Evolutionary conservation across 2,888 invertebrate species (phyloP).

Genomic region (Drosophila paracracens): DNA sequence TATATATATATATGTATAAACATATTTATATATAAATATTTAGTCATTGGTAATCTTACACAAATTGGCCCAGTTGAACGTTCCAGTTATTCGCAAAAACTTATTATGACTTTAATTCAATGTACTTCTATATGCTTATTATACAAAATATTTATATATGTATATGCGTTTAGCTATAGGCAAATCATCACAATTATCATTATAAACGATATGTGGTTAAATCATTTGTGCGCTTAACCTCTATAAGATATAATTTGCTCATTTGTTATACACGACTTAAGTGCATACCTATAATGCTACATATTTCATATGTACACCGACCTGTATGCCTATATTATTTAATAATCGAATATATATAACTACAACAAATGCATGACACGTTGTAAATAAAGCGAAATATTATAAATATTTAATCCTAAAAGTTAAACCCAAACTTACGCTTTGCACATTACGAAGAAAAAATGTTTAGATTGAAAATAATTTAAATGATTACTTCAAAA

Average conservation of each 20-base stretch:
- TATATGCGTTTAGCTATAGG: conserved; percentile 21
- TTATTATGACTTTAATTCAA: conserved; percentile 27
- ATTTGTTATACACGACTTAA: conserved; percentile 34
- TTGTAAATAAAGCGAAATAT: conserved; percentile 63
- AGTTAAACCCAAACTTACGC: neutral
- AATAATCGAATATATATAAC: conserved; percentile 47
- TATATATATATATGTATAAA: conserved; percentile 3
- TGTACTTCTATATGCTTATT: conserved; percentile 22
- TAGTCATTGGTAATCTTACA: conserved; percentile 42
- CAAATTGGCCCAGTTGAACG: conserved; percentile 64
- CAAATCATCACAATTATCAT: conserved; percentile 41
- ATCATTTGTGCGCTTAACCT: conserved; percentile 51
- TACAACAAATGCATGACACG: conserved; percentile 51
- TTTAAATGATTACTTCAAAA: neutral
- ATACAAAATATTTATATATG: conserved; percentile 9
- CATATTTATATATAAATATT: conserved; percentile 7
- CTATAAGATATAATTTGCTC: conserved; percentile 52
- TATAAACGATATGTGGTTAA: conserved; percentile 47
- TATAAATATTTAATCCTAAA: conserved; percentile 35
- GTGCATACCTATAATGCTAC: conserved; percentile 11
- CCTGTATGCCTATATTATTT: conserved; percentile 52
- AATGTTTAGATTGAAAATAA: neutral
- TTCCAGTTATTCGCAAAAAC: conserved; percentile 57
- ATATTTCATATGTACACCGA: conserved; percentile 31
- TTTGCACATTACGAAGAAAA: conserved; percentile 12